Conservation (phyloP, 2,113 vertebrate species). For the Dipodomys merriami region DNA sequence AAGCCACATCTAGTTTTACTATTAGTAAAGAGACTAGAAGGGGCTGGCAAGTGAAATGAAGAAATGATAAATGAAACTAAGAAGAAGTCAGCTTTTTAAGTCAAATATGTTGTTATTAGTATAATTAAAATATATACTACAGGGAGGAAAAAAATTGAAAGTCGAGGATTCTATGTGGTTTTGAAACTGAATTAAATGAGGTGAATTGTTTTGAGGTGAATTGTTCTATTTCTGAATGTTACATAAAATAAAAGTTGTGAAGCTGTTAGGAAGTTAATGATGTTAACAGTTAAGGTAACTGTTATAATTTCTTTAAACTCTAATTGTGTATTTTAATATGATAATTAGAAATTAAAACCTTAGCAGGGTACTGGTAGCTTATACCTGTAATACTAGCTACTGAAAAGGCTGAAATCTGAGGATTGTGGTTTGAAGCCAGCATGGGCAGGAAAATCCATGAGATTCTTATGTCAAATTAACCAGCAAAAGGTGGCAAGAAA, state of each 20-base stretch:
- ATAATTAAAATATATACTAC: conserved; percentile 13
- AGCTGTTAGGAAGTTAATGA: conserved; percentile 16
- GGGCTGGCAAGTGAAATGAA: conserved; percentile 23
- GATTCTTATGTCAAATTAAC: too few species aligned
- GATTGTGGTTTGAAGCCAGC: too few species aligned
- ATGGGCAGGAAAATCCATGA: too few species aligned
- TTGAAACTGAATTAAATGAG: conserved; percentile 43
- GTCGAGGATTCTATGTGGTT: neutral
- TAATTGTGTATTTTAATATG: conserved; percentile 1
- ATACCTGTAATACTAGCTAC: too few species aligned
- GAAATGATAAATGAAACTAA: conserved; percentile 4
- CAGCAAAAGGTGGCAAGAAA: too few species aligned
- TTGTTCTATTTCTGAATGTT: neutral
- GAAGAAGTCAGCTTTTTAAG: conserved; percentile 32
- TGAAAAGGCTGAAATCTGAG: too few species aligned
- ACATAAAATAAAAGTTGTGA: neutral
- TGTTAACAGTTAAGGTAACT: neutral
- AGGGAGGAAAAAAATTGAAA: neutral
- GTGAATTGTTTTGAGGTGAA: conserved; percentile 17
- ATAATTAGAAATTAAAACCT: conserved; percentile 27
- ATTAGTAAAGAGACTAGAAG: conserved; percentile 14
- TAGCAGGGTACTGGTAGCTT: neutral
- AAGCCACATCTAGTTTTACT: conserved; percentile 26
- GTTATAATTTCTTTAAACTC: conserved; percentile 12
- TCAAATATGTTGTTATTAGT: conserved; percentile 12